Percentiles rank a stretch among this genome's conserved stretches.
These are phyloP conservation scores for Nomada hirtipes DNA, from an alignment of 2,888 invertebrate species.

Conservation along the genomic window DNA sequence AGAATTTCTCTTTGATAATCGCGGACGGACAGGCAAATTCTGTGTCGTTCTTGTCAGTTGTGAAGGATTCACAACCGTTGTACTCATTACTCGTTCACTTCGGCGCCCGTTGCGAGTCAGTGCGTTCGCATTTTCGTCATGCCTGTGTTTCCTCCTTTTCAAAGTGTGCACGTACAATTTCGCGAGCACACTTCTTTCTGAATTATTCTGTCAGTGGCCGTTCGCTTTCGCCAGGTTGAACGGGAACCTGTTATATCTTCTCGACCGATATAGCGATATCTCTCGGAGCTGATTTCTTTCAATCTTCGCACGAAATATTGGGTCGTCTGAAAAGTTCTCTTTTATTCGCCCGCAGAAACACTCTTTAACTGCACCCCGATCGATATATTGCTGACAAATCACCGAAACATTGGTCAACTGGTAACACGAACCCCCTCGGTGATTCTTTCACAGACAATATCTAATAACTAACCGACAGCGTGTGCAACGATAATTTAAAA, in stretches of 20 bases:
- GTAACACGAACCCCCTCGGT: too few relatives aligned
- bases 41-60: conserved; percentile 34
- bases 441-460: too few relatives aligned
- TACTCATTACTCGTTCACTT: conserved; percentile 51
- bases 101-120: conserved; percentile 49
- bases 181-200: conserved; percentile 6
- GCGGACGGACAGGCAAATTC: conserved; percentile 34
- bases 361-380: too few relatives aligned
- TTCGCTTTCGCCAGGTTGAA: not conserved
- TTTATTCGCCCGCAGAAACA: too few relatives aligned
- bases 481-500: too few relatives aligned
- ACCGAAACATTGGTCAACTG: too few relatives aligned
- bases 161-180: conserved; percentile 11
- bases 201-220: conserved; percentile 15
- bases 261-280: not conserved
- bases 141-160: conserved; percentile 22
- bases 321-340: too few relatives aligned
- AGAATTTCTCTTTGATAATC: not conserved
- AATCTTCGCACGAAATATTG: not conserved
- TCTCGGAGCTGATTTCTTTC: not conserved
- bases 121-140: conserved; percentile 39
- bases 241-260: not conserved
- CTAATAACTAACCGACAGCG: too few relatives aligned
- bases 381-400: too few relatives aligned
- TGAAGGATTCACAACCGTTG: conserved; percentile 59